Evolutionary conservation across 2,797 vertebrate genomes (phyloP), one percentile per base, ranked within the genome.

Genomic region (Octomys mimax): DNA sequence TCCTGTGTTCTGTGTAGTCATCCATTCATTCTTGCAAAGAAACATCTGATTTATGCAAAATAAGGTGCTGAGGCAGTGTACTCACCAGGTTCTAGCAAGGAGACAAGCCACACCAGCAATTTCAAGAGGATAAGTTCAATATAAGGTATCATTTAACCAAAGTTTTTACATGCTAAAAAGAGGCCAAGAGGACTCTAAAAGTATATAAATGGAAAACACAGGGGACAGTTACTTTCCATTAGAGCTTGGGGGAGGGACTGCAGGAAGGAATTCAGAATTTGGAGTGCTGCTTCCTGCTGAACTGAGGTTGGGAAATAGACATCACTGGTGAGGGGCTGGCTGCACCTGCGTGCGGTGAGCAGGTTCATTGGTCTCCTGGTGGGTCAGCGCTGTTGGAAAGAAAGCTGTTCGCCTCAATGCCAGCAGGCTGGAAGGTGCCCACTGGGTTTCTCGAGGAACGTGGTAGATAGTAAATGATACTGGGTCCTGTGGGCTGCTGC

Each of bases 111-210:
- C 71, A 16, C 10, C 33, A 78, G 57, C 70, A 59, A 75, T 81
- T 88, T 91, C 79, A 95, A 87, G 12, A 86, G 66, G 16, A 2
- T 28, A 39, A 62, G 75, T 88, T 83, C 88, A 91, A 54, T 77
- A 26, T 71, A 66, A 87, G 84, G 6, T 62, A 49, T 70, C 73
- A 71, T 57, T 78, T 80, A 71, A 84, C 59, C 26, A 64, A 78
- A 92, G 9, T 8, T 80, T 6, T 89, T 94, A 57, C 70, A 24
- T 78, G 52, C 31, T 66, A 68, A 82, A 87, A 90, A 70, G 66
- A 24, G 24, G 9, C 16, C 80, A 91, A 57, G 39, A 68, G 16
- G 16, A 80, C 77, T 87, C 71, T 90, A 52, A 83, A 46, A 39
- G 64, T 31, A n/a, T 19, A 0, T 39, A 21, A 89, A 81, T 89